Evolutionary conservation across 2,113 vertebrate species (phyloP), one percentile per base, ranked within the genome.

Genomic region (Gobiocypris rarus): DNA sequence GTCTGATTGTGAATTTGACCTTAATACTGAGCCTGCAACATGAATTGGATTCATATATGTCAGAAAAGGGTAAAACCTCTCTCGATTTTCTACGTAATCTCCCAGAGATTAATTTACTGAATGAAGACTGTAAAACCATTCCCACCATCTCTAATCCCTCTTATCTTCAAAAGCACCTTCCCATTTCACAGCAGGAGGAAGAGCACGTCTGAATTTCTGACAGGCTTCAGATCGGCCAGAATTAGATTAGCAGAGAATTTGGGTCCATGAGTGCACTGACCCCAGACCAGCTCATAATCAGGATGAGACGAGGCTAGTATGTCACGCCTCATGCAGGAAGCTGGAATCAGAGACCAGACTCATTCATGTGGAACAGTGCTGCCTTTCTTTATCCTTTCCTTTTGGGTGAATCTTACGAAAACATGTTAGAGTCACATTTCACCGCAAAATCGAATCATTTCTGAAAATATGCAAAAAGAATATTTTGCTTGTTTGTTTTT

Each of bases 281-380:
- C 86, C 78, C 67, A 11, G 69, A 85, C 79, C 75, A 67, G 84
- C 81, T 78, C 54, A 78, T 67, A 74, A 76, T 87, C 84, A 74
- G 74, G 74, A 73, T 50, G 26, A 34, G 76, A 71, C 50, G 10
- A n/a, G 65, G 73, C 81, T 43, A 70, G 83, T 65, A 58, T 81
- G 71, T 41, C 24, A 82, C 67, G 58, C 31, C 56, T 84, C 82
- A 76, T 7, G 65, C 71, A 31, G 50, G 50, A 61, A 75, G 50
- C 28, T 19, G 28, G 76, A 84, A 71, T 70, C 52, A 8, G 14
- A 71, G 70, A 13, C 14, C 61, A 69, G 59, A 75, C 34, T 78
- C 63, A 63, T 43, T 54, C 28, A 45, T 61, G 79, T 79, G 80
- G 67, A 84, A 84, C 59, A 59, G 63, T 45, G 76, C 38, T 82